Evolutionary conservation across 2,113 vertebrate genomes (phyloP).

Genomic region (Gulo gulo): DNA sequence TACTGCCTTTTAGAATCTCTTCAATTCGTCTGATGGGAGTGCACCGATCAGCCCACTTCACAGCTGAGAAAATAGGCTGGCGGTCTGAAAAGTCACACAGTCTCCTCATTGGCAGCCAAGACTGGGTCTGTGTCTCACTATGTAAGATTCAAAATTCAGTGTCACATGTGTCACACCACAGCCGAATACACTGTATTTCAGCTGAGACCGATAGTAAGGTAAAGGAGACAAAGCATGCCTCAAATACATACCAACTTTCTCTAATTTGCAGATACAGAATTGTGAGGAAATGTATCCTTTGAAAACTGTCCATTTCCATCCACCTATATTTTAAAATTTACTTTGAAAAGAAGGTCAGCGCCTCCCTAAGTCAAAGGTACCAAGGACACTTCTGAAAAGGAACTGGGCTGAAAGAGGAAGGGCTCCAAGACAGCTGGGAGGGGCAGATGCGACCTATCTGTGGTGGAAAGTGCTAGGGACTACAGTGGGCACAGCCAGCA

Average conservation of each 20-base stretch:
- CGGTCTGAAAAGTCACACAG: not conserved
- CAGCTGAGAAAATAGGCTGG: not conserved
- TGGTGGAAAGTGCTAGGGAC: not conserved
- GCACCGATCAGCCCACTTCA: not conserved
- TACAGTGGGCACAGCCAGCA: not conserved
- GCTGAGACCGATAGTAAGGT: not conserved
- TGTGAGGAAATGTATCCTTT: not conserved
- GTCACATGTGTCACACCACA: not conserved
- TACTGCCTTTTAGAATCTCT: not conserved
- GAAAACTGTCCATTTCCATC: not conserved
- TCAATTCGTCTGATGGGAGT: fast-evolving
- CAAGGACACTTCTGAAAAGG: not conserved
- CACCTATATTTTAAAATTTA: not conserved
- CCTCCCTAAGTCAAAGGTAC: not conserved
- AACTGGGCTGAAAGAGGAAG: not conserved
- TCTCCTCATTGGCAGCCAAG: not conserved
- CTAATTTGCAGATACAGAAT: not conserved
- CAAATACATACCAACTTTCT: not conserved
- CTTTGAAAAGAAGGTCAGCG: not conserved
- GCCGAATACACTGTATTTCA: not conserved
- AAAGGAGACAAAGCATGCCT: not conserved
- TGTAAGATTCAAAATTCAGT: not conserved
- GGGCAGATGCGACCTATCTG: not conserved
- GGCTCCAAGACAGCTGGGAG: not conserved
- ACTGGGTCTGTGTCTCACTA: not conserved